Evolutionary conservation across 2,113 vertebrate genomes (phyloP), one percentile per base, ranked within the genome.

Genomic region (Pollachius pollachius): DNA sequence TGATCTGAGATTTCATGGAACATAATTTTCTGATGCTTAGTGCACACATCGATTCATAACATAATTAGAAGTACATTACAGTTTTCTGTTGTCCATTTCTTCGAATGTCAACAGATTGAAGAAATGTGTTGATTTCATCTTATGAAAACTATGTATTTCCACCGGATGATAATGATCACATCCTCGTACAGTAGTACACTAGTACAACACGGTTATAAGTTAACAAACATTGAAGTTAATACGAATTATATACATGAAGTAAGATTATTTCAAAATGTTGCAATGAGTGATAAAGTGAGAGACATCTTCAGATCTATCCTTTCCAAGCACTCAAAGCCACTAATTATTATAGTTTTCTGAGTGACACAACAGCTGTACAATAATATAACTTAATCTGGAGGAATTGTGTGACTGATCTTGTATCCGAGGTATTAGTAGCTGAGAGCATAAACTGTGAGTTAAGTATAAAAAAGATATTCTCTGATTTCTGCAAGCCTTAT

Each of bases 201-300:
- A 57, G 64, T 64, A 77, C 70, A 66, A 71, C 54, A 78, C 61
- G 72, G 67, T 72, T 61, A 78, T 70, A 34, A 34, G 30, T 34
- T 34, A 30, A 73, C 68, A 75, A 34, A 75, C 25, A 77, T 52
- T 69, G 54, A 71, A 48, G 37, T 72, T 75, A 66, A 83, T 3
- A 57, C 13, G 15, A 16, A 75, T 48, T 87, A 87, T 89, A 76
- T 85, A 89, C 87, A 89, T 65, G 2, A 21, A 41, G 60, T 13
- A 19, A n/a, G 13, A 13, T 52, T 54, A 54, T 61, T 27, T 13
- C 62, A 57, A 52, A 56, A 30, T 58, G 25, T 21, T 15, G 15
- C 15, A 17, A 57, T 57, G 23, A 23, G 54, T n/a, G 5, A 17
- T 4, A 57, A 16, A 5, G 3, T 17, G 15, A 54, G 1, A 4